Evolutionary conservation across 2,113 vertebrate species (phyloP).

Genomic region (Orthonyx spaldingii): DNA sequence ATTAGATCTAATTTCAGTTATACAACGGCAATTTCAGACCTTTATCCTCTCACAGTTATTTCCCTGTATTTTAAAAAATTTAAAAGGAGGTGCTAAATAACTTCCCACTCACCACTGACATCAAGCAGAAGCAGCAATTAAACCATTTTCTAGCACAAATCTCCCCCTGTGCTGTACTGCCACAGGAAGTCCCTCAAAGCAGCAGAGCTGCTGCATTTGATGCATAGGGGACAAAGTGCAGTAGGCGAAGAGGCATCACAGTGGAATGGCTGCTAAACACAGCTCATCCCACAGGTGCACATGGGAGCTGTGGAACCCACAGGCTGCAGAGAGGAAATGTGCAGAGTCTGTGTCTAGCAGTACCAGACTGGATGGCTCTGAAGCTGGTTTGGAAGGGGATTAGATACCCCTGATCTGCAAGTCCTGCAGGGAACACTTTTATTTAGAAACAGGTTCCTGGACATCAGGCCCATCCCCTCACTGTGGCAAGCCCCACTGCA

Average conservation of each 20-base stretch:
- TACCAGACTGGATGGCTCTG: neutral
- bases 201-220: neutral
- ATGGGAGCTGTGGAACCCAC: neutral
- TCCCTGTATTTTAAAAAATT: neutral
- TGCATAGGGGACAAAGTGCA: rapidly evolving
- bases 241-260: rapidly evolving
- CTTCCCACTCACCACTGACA: neutral
- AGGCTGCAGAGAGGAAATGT: neutral
- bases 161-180: neutral
- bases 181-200: neutral
- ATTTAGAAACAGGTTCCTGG: neutral
- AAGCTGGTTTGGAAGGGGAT: neutral
- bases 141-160: neutral
- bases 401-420: neutral
- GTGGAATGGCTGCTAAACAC: neutral
- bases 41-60: neutral
- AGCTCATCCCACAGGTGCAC: rapidly evolving
- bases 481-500: neutral
- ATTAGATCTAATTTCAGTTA: neutral
- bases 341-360: neutral
- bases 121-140: neutral
- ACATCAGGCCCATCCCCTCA: neutral
- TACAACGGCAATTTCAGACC: neutral
- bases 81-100: neutral
- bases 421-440: neutral